Base-by-base conservation (phyloP, 2,797 vertebrate species). In the Huso huso region DNA sequence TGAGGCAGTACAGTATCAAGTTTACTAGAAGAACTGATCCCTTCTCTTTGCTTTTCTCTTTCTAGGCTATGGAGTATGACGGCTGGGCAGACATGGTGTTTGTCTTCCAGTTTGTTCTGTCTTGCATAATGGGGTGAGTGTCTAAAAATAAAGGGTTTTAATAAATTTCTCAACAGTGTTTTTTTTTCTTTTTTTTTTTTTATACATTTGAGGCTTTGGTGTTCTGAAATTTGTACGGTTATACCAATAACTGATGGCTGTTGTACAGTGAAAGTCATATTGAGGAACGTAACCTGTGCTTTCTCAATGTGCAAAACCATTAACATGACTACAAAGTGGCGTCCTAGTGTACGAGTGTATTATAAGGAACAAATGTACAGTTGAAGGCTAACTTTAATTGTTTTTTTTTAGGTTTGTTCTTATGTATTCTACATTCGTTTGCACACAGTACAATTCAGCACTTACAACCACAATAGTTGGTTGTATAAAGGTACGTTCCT, bases 401-500 rank as follows among this genome's bases (percentile, higher is more conserved):
- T 70, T 18, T 61, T 7, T 70, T 6, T 70, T 18, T 61, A 98
- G 97, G 72, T 99, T 99, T 69, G 73, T 99, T 77, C 68, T 98
- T 68, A 97, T 98, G 95, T 98, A 95, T 70, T 94, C 95, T 73
- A 97, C 93, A 1, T 89, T 98, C 61, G 89, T 98, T 62, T 95
- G 94, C 82, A 99, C 95, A 6, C 96, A 96, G 82, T 90, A 93
- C 81, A 99, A 99, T 76, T 99, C 96, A 0, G 95, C 97, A 0
- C 92, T 99, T 51, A 99, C 97, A 66, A 99, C 97, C 72, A 95
- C 95, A 73, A 99, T 99, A 51, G 90, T 99, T 61, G 97, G 97
- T 70, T 98, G 96, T 70, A 88, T 99, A 77, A 99, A 99, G 88
- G 97, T 97, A 69, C 78, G 89, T 50, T 13, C 37, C 37, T 37